Evolutionary conservation across 1,140 invertebrate species (phyloP).

Genomic region (Drosophila neocordata): DNA sequence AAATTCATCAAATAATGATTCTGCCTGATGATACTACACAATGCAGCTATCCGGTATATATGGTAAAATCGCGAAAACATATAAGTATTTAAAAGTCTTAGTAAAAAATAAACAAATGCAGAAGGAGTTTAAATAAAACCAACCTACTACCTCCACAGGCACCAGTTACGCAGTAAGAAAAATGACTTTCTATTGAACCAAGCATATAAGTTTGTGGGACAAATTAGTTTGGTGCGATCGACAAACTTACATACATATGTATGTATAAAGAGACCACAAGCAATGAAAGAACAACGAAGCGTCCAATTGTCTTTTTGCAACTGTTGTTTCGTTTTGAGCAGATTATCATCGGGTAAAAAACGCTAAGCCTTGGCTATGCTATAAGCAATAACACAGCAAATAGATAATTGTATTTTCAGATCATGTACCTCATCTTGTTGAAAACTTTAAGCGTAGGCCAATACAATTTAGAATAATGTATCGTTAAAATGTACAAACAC

Average conservation of each 20-base stretch:
- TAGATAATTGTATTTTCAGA: constrained; percentile 8
- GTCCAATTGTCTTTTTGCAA: constrained; percentile 83
- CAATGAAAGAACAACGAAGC: constrained; percentile 83
- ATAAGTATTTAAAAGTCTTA: not conserved
- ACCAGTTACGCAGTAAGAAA: not conserved
- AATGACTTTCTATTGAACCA: not conserved
- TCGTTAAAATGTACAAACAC: constrained; percentile 66
- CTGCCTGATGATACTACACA: too few species aligned
- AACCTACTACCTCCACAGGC: constrained; percentile 69
- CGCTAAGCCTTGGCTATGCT: constrained; percentile 60
- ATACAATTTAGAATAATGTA: constrained; percentile 73
- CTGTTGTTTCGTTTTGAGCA: constrained; percentile 83
- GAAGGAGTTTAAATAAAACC: constrained; percentile 23
- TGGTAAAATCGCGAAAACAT: not conserved
- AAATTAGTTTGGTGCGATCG: not conserved
- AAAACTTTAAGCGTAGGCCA: constrained; percentile 62
- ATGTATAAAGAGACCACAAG: constrained; percentile 78
- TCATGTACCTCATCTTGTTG: constrained; percentile 75
- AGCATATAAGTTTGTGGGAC: not conserved
- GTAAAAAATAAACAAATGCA: too few species aligned
- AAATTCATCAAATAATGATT: too few species aligned
- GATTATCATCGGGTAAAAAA: constrained; percentile 58
- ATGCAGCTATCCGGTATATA: not conserved
- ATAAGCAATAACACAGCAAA: constrained; percentile 27
- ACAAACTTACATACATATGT: constrained; percentile 12